Evolutionary conservation across 2,113 vertebrate species (phyloP), one percentile per base, ranked within the genome.

Genomic region (Nannospalax galili): DNA sequence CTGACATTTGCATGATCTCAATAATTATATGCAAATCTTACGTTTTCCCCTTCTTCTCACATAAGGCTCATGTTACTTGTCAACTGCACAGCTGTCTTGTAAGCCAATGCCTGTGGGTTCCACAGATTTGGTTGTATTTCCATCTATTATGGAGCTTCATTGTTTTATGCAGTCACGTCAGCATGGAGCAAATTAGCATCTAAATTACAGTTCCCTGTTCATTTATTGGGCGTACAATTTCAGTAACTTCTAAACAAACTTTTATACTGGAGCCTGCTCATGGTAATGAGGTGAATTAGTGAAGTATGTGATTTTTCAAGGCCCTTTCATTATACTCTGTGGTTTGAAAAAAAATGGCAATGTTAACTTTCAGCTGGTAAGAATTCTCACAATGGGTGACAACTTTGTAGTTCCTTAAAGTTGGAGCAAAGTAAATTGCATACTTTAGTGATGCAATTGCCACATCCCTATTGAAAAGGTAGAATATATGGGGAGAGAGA

Each of bases 21-120:
- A 99, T 99, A 99, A 99, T 99, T 99, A 99, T 99, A 99, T 99
- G 98, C 98, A 99, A 99, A 99, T 99, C 98, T 99, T 98, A 98
- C 98, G 89, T 98, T 98, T 99, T 98, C 98, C 98, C 98, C 98
- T 99, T 99, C 98, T 99, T 98, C 98, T 99, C 98, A 99, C 98
- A 99, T 99, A 98, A 98, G 98, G 98, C 98, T 98, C 98, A 98
- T 98, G 98, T 98, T 99, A 99, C 98, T 99, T 99, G 98, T 99
- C 98, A 99, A 98, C 98, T 97, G 98, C 98, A 98, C 98, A 99
- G 98, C 98, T 99, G 98, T 98, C 98, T 98, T 98, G 97, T 98
- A 98, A 99, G 98, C 98, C 98, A 98, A 98, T 98, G 98, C 98
- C 98, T 98, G 98, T 97, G 98, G 90, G 86, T 98, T 98, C 98